Evolutionary conservation across 2,888 invertebrate genomes (phyloP), one percentile per base, ranked within the genome.

Genomic region (Polyommatus icarus): DNA sequence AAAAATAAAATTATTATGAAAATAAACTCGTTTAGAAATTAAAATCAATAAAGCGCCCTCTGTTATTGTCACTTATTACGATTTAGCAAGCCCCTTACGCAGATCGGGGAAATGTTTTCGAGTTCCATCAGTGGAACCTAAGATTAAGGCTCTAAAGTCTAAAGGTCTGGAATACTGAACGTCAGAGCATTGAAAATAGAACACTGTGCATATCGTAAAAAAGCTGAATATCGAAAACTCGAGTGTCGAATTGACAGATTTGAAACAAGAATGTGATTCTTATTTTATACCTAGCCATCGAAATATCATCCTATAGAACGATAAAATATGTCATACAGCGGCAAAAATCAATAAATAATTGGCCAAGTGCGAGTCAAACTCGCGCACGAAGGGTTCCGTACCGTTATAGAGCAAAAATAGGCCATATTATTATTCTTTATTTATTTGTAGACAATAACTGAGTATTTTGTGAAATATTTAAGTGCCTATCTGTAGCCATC

Each of bases 51-150:
- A 81, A 84, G 80, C 84, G 84, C 83, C 84, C 81, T 84, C 84
- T 84, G 73, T 81, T 81, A 78, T 78, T 77, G 57, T 46, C 75
- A 71, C 76, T 73, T 76, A 80, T 81, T 80, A 84, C 81, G 80
- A 82, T 79, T 78, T 81, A 80, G 81, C 80, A 79, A 79, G 76
- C 82, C 81, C 82, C 82, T 81, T 80, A 79, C 81, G 83, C 83
- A 80, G 81, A 82, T 83, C 82, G 78, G 78, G 78, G 79, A 78
- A 79, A 78, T 78, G 78, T 80, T 76, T 76, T 76, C 18, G 67
- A 67, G 15, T 15, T 6, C 5, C 29, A 29, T 61, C 29, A 67
- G 6, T 32, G 29, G 12, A 77, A 79, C 61, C 50, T 76, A 72
- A 78, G 12, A 67, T 61, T 61, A 15, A 5, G 2, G 24, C 29